Conservation (phyloP, 2,113 vertebrate species). For the Choloepus hoffmanni region DNA sequence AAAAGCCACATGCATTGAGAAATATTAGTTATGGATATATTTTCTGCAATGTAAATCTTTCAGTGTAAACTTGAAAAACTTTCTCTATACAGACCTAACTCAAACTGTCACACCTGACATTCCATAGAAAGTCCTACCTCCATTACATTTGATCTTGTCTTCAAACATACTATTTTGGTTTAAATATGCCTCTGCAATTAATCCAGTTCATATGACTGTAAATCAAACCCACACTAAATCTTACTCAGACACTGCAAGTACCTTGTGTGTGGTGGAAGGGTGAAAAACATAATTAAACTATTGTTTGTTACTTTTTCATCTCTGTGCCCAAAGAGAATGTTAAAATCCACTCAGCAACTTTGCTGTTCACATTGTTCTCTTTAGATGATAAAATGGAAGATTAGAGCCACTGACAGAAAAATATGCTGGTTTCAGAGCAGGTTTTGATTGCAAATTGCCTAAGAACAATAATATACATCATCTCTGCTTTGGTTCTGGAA, state of each 20-base stretch:
- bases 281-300: neutral
- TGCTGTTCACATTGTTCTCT: neutral
- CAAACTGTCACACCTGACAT: neutral
- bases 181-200: neutral
- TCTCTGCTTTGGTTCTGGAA: conserved; percentile 27
- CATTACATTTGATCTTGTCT: neutral
- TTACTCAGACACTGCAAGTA: neutral
- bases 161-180: neutral
- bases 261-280: neutral
- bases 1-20: neutral
- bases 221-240: neutral
- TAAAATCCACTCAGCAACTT: neutral
- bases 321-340: neutral
- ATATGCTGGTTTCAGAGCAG: neutral
- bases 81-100: neutral
- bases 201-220: neutral
- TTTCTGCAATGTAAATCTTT: neutral
- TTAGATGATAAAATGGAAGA: conserved; percentile 35
- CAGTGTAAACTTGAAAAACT: neutral
- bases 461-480: neutral
- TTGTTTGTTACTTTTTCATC: neutral
- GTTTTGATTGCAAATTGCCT: conserved; percentile 21
- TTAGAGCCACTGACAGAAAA: neutral
- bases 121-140: neutral
- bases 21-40: neutral